These are phyloP conservation scores for Coilia nasus DNA, from an alignment of 2,797 vertebrate species.

Conservation along the genomic window DNA sequence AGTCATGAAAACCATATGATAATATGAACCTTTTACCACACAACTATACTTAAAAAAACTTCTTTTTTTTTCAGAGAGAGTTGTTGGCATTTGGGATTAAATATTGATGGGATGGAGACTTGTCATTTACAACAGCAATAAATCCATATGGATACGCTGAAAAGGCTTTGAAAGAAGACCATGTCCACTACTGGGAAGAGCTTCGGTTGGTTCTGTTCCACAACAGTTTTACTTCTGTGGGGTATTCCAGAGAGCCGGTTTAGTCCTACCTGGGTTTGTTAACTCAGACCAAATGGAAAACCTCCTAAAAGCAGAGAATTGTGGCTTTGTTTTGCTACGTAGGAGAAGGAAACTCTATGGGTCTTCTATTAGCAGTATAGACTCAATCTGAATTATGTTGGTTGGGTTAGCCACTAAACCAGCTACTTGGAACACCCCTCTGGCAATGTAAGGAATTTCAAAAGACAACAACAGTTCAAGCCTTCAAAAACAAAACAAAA, in stretches of 20 bases:
- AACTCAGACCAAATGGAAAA: too few relatives aligned
- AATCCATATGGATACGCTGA: background rate
- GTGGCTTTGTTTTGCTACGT: too few relatives aligned
- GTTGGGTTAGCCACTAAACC: too few relatives aligned
- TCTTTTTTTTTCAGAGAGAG: background rate
- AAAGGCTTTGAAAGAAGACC: background rate
- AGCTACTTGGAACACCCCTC: background rate
- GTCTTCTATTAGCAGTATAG: too few relatives aligned
- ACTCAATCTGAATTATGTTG: too few relatives aligned
- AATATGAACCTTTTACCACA: background rate
- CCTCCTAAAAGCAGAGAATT: too few relatives aligned
- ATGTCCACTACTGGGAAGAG: background rate
- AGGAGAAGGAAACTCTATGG: too few relatives aligned
- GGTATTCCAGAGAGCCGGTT: too few relatives aligned
- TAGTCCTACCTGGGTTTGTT: too few relatives aligned
- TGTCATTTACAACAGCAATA: background rate
- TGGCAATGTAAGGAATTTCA: background rate
- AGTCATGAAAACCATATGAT: background rate
- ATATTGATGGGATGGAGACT: background rate
- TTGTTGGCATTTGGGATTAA: background rate
- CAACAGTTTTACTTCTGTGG: background rate
- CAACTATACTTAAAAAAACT: background rate
- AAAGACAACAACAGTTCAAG: conserved; percentile 40
- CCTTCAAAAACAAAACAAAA: conserved; percentile 37
- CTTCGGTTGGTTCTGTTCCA: background rate